Percentiles rank a stretch among this genome's conserved stretches.
Evolutionary conservation across 2,113 vertebrate species (phyloP).

Genomic region (Podocnemis expansa): DNA sequence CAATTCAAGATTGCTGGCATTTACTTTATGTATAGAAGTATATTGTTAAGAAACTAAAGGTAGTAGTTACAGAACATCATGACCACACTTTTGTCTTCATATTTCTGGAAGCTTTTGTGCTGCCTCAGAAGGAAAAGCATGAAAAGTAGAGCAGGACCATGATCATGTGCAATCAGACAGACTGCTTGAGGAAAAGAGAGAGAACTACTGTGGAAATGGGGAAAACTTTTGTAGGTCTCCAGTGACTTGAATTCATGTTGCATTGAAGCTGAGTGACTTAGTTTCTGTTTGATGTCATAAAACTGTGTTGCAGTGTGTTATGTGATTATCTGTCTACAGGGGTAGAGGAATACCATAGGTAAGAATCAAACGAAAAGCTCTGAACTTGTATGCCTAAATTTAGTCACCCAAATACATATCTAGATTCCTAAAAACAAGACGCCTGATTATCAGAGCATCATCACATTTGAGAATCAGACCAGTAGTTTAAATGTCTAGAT

Average conservation of each 20-base stretch:
- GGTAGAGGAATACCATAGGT: background rate
- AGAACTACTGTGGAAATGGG: background rate
- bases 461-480: conserved; percentile 20
- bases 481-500: conserved; percentile 35
- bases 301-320: background rate
- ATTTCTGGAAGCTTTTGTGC: background rate
- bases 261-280: background rate
- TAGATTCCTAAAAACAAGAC: conserved; percentile 26
- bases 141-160: background rate
- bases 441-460: background rate
- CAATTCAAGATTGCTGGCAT: background rate
- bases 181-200: accelerated
- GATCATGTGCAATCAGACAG: background rate
- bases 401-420: conserved; percentile 7
- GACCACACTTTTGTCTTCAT: background rate
- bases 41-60: background rate
- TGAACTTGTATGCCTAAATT: background rate
- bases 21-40: background rate
- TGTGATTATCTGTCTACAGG: background rate
- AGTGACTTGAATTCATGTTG: accelerated
- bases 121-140: background rate
- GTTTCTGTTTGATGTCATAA: conserved; percentile 26
- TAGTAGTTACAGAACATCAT: background rate
- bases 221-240: background rate
- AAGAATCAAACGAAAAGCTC: background rate